Conservation (phyloP, 2,797 vertebrate species). For the Enteromius treurensis region DNA sequence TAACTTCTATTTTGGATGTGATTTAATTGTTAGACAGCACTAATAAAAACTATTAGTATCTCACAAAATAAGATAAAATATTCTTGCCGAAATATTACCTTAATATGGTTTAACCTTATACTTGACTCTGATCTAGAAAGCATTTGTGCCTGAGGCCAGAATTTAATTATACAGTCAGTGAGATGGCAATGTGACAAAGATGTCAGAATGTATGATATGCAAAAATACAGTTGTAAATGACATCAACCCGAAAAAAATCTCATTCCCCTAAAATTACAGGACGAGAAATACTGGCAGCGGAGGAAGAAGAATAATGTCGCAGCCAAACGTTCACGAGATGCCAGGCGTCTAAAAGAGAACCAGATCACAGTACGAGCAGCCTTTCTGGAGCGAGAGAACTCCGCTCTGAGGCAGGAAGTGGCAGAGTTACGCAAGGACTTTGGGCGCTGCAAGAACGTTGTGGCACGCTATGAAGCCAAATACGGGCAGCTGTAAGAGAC, state of each 20-base stretch:
- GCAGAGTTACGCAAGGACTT: constrained; percentile 93
- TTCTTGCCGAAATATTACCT: neutral
- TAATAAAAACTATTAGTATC: too few species aligned
- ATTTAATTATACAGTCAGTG: constrained; percentile 74
- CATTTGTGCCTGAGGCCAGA: constrained; percentile 91
- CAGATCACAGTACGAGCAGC: constrained; percentile 96
- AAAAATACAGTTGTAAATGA: neutral
- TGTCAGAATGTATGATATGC: too few species aligned
- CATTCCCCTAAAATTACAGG: constrained; percentile 71
- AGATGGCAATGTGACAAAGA: neutral
- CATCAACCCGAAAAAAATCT: constrained; percentile 73
- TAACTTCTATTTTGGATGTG: too few species aligned
- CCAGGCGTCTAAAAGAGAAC: constrained; percentile 94
- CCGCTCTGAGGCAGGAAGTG: constrained; percentile 88
- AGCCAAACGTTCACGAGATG: constrained; percentile 94
- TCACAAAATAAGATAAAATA: too few species aligned
- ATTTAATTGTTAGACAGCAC: too few species aligned
- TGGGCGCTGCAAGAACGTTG: constrained; percentile 84
- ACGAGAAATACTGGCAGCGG: constrained; percentile 94
- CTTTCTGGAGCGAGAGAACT: constrained; percentile 95
- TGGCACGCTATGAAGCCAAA: constrained; percentile 87
- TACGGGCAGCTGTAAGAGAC: constrained; percentile 89
- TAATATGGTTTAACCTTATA: neutral
- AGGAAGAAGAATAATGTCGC: constrained; percentile 98
- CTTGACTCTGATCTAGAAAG: constrained; percentile 93